phyloP scores from a whole-genome alignment of 2,113 vertebrate genomes.

The Pelobates fuscus region DNA sequence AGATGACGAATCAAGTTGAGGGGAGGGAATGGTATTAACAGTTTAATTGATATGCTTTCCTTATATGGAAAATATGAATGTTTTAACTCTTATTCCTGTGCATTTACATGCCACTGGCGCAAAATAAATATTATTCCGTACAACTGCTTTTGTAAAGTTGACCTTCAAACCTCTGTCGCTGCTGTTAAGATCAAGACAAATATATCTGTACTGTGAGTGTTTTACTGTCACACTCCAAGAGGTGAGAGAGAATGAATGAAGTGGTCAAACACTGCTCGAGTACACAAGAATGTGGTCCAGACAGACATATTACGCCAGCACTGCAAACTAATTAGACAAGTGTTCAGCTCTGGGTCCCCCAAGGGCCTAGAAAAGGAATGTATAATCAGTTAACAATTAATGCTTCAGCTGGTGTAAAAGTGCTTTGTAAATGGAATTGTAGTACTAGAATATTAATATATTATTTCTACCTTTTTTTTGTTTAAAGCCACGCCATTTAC shows the following conservation, averaged over 20 bases:
- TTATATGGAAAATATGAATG: too few relatives aligned
- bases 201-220: constrained; percentile 12
- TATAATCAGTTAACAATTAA: constrained; percentile 8
- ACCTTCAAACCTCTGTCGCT: neutral
- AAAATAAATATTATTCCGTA: constrained; percentile 8
- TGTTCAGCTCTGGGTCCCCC: neutral
- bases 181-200: neutral
- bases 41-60: too few relatives aligned
- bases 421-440: neutral
- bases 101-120: too few relatives aligned
- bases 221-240: constrained; percentile 18
- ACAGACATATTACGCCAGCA: constrained; percentile 4
- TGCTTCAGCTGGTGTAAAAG: neutral
- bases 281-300: constrained; percentile 13
- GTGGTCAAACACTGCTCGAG: constrained; percentile 16
- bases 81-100: too few relatives aligned
- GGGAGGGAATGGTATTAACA: too few relatives aligned
- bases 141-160: constrained; percentile 16
- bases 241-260: constrained; percentile 28
- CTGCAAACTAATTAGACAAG: neutral
- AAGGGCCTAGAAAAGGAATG: neutral
- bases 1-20: too few relatives aligned
- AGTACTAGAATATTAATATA: neutral
- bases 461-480: too few relatives aligned
- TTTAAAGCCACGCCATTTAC: too few relatives aligned